phyloP scores from a whole-genome alignment of 2,888 invertebrate genomes.

The Meandrusa payeni region DNA sequence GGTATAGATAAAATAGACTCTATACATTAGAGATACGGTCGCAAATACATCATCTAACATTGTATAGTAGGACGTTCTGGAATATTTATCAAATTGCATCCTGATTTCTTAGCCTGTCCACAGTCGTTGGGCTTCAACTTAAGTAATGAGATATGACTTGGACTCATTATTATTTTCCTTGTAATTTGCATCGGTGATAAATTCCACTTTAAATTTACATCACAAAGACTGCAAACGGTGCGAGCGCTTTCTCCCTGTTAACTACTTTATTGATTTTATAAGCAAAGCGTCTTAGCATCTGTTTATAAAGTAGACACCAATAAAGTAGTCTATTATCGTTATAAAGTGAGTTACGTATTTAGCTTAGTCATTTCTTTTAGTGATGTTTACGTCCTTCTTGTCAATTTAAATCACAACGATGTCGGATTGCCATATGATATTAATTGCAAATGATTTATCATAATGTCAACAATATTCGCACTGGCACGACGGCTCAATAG shows the following conservation, averaged over 20 bases:
- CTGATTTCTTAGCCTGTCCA: conserved; percentile 60
- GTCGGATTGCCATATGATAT: too few relatives aligned
- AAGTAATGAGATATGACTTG: conserved; percentile 75
- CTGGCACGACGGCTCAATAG: too few relatives aligned
- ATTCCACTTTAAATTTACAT: conserved; percentile 24
- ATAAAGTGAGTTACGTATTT: too few relatives aligned
- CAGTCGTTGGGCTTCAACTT: conserved; percentile 64
- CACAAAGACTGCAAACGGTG: conserved; percentile 8
- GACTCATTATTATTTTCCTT: conserved; percentile 49
- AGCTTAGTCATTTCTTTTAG: too few relatives aligned
- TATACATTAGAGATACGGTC: conserved; percentile 28
- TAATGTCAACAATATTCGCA: too few relatives aligned
- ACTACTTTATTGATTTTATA: conserved; percentile 21
- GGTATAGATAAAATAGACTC: conserved; percentile 37
- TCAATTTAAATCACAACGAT: too few relatives aligned
- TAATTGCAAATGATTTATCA: too few relatives aligned
- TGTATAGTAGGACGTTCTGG: conserved; percentile 30
- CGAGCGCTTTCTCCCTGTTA: conserved; percentile 12
- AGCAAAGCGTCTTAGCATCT: conserved; percentile 8
- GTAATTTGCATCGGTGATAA: conserved; percentile 25
- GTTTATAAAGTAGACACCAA: too few relatives aligned
- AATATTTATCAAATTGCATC: conserved; percentile 44
- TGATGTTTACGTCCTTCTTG: too few relatives aligned
- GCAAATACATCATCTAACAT: neutral
- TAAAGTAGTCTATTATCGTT: too few relatives aligned